These are phyloP conservation scores for Eulacestoma nigropectus DNA, from an alignment of 2,113 vertebrate genomes.

Conservation along the genomic window DNA sequence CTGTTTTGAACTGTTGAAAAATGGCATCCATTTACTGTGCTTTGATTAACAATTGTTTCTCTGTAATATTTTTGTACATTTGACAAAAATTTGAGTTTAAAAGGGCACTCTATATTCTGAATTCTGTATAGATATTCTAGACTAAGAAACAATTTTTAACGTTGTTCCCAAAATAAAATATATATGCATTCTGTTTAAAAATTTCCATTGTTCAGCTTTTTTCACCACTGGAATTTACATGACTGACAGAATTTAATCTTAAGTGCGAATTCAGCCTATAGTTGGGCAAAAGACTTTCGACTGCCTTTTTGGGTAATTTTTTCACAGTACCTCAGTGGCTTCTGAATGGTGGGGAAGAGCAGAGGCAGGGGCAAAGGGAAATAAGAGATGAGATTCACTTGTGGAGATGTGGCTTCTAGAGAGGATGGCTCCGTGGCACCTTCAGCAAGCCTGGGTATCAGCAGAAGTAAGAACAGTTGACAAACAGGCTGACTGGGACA, in stretches of 20 bases:
- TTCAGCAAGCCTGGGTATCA: neutral
- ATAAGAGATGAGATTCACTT: neutral
- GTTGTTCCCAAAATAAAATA: slow-evolving; percentile 63
- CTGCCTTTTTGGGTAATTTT: neutral
- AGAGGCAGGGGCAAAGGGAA: neutral
- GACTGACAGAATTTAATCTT: neutral
- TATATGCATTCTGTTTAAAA: neutral
- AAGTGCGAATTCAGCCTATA: neutral
- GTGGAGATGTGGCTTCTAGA: neutral
- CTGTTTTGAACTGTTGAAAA: slow-evolving; percentile 48
- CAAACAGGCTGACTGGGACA: neutral
- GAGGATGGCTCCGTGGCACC: neutral
- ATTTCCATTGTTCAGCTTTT: neutral
- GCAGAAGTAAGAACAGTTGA: neutral
- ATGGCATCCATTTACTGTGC: slow-evolving; percentile 44
- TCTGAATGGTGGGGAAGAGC: neutral
- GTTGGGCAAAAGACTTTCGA: neutral
- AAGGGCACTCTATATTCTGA: slow-evolving; percentile 49
- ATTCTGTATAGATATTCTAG: slow-evolving; percentile 50
- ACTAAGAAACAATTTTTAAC: slow-evolving; percentile 42
- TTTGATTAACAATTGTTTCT: slow-evolving; percentile 54
- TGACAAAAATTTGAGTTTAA: slow-evolving; percentile 38
- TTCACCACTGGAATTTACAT: neutral
- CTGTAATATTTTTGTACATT: slow-evolving; percentile 50
- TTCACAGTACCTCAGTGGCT: neutral